Base-by-base conservation (phyloP, 2,113 vertebrate genomes). In the Riparia riparia region DNA sequence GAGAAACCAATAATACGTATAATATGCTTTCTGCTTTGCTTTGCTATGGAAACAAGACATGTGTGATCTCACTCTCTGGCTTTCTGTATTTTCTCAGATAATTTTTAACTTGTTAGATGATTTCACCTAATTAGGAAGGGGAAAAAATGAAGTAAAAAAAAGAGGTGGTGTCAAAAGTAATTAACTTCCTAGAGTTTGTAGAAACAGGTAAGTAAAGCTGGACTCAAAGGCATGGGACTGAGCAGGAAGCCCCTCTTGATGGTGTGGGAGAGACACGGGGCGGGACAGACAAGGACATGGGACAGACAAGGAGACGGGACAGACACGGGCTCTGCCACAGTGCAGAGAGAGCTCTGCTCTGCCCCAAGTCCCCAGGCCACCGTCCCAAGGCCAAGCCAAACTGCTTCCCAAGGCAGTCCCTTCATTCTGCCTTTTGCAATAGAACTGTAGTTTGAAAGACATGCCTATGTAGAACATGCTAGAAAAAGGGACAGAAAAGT, bases 1-100 rank as follows among this genome's bases (percentile, higher is more conserved):
- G 78, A 93, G 73, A 91, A 97, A 95, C 93, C 73, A 89, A 77
- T 82, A 94, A 65, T 83, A 95, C 2, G 1, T 87, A 68, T 89
- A 96, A 93, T 88, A 83, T 90, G 92, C 79, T 94, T 93, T 95
- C 82, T 93, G 92, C 76, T 83, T 68, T 44, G 47, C 86, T 97
- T 96, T 95, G 95, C 96, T 97, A 97, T 96, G 94, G 96, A 95
- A 97, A 97, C 94, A 80, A 95, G 96, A 82, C 47, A 80, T 89
- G 73, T 95, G 86, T 90, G 90, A 96, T 93, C 88, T 92, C 90
- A 92, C 79, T 70, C 60, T 50, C 82, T 50, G 82, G 82, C 91
- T 90, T 93, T 90, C 83, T 90, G 42, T 82, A 86, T 92, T 95
- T 92, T 89, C 86, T 86, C 94, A 83, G 72, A 93, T 86, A 86